A percentile compares a stretch with the other conserved stretches of the same genome.
Evolutionary conservation across 2,113 vertebrate species (phyloP).

Genomic region (Odocoileus hemionus): DNA sequence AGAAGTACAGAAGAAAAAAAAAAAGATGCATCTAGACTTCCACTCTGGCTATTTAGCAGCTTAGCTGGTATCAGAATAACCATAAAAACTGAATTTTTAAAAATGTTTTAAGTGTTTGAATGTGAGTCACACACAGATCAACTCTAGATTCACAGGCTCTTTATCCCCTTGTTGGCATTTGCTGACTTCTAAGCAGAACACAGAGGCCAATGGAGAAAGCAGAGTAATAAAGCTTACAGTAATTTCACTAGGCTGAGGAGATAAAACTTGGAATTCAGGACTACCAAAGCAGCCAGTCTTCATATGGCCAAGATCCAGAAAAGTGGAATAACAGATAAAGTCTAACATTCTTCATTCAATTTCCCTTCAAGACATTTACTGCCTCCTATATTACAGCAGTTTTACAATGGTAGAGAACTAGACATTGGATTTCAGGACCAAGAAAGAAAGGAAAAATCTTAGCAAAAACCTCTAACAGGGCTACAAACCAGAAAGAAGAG

Average conservation of each 20-base stretch:
- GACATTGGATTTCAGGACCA: neutral
- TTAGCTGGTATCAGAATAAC: neutral
- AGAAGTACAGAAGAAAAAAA: neutral
- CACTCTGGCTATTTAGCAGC: neutral
- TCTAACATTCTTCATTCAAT: conserved; percentile 15
- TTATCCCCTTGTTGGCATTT: neutral
- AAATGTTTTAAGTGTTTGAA: neutral
- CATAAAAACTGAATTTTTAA: neutral
- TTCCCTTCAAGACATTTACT: neutral
- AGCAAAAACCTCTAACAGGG: neutral
- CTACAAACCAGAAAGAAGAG: neutral
- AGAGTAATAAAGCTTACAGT: neutral
- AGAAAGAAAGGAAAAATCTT: neutral
- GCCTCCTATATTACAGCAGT: neutral
- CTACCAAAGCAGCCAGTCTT: neutral
- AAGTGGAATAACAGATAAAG: neutral
- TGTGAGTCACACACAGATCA: neutral
- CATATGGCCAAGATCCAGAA: neutral
- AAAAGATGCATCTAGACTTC: neutral
- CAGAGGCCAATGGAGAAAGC: neutral
- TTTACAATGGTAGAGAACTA: neutral
- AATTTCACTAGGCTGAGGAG: neutral
- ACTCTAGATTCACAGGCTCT: neutral
- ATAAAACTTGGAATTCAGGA: neutral
- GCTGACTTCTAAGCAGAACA: neutral